Conservation (phyloP, 1,140 invertebrate species). For the Acromyrmex charruanus region DNA sequence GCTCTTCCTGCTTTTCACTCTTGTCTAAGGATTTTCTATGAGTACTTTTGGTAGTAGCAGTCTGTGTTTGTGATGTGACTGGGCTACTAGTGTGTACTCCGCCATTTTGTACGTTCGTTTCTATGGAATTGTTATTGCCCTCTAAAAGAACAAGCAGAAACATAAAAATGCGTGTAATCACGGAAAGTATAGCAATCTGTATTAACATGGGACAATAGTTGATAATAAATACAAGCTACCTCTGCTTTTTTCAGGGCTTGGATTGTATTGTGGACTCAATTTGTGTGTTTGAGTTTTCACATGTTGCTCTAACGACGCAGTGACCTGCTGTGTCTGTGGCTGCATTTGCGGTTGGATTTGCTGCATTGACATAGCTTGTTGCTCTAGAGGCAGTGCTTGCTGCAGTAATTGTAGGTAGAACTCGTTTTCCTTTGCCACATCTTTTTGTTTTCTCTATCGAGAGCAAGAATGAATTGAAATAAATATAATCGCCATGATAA, state of each 20-base stretch:
- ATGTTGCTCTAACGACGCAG: constrained; percentile 81
- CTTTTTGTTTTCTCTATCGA: constrained; percentile 94
- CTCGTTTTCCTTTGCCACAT: constrained; percentile 98
- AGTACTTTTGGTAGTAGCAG: constrained; percentile 84
- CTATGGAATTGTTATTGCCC: constrained; percentile 78
- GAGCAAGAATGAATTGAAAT: constrained; percentile 56
- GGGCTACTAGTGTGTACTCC: constrained; percentile 81
- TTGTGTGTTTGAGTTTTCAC: constrained; percentile 85
- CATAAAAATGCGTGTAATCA: constrained; percentile 7
- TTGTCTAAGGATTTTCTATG: constrained; percentile 87
- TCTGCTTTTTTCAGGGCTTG: constrained; percentile 87
- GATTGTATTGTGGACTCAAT: constrained; percentile 85
- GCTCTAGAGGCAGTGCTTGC: constrained; percentile 94
- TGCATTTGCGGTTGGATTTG: constrained; percentile 83
- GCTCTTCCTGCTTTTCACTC: constrained; percentile 85
- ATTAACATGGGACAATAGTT: constrained; percentile 57
- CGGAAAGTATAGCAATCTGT: background rate
- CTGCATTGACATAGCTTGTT: constrained; percentile 88
- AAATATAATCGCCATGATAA: background rate
- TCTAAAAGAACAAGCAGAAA: constrained; percentile 69
- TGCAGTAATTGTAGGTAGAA: constrained; percentile 97
- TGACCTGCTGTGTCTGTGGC: constrained; percentile 79
- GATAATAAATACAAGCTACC: constrained; percentile 86
- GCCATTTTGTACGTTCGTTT: constrained; percentile 85
- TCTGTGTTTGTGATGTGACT: constrained; percentile 81